Percentiles rank a stretch among this genome's conserved stretches.
Evolutionary conservation across 1,140 invertebrate species (phyloP).

Genomic region (Rhynchophorus ferrugineus): DNA sequence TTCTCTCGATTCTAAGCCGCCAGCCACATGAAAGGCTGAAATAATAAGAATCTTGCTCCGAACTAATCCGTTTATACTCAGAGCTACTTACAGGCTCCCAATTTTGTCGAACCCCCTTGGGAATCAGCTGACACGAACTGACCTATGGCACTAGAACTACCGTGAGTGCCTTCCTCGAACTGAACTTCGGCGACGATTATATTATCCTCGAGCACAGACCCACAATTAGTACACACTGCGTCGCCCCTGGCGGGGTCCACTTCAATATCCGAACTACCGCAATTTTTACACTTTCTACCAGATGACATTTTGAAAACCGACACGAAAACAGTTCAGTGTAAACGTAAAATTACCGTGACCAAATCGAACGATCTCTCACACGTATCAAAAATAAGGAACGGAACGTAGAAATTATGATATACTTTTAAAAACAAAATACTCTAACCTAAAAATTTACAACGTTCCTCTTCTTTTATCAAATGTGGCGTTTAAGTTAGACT

Average conservation of each 20-base stretch:
- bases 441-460: too few species aligned
- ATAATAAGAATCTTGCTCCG: not conserved
- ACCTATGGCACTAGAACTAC: constrained; percentile 79
- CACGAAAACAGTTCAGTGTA: too few species aligned
- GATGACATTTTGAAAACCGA: constrained; percentile 39
- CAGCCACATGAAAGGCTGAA: constrained; percentile 68
- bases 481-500: too few species aligned
- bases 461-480: too few species aligned
- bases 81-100: constrained; percentile 53
- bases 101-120: constrained; percentile 69
- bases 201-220: constrained; percentile 90
- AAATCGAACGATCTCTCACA: too few species aligned
- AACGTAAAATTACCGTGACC: not conserved
- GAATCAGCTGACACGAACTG: constrained; percentile 88
- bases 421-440: too few species aligned
- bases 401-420: too few species aligned
- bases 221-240: constrained; percentile 93
- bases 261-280: constrained; percentile 91
- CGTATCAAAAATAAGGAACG: too few species aligned
- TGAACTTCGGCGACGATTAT: constrained; percentile 94
- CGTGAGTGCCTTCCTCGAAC: constrained; percentile 88
- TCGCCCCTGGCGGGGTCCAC: constrained; percentile 86
- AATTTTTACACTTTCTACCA: constrained; percentile 76
- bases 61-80: constrained; percentile 4
- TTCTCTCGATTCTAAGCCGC: constrained; percentile 81